Conservation (phyloP, 2,113 vertebrate species). For the Entomyzon cyanotis region DNA sequence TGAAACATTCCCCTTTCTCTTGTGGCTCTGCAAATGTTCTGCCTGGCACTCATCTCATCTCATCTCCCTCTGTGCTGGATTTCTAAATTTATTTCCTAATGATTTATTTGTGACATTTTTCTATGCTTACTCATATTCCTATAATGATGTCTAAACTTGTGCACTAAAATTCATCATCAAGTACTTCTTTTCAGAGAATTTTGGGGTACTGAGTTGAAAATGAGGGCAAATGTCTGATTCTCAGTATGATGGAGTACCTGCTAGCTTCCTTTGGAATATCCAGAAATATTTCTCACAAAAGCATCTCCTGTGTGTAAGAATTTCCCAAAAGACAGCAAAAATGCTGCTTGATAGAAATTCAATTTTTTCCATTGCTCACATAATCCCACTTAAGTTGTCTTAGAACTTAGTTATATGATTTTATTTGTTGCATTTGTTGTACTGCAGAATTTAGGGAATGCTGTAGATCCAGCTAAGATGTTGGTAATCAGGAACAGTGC, state of each 20-base stretch:
- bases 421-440: background rate
- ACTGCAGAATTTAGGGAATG: background rate
- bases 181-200: background rate
- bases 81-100: slow-evolving; percentile 1
- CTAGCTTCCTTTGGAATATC: background rate
- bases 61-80: background rate
- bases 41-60: background rate
- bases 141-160: background rate
- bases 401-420: background rate
- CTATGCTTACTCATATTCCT: background rate
- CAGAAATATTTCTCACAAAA: background rate
- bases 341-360: background rate
- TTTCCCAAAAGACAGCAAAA: background rate
- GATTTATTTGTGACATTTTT: slow-evolving; percentile 17
- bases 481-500: background rate
- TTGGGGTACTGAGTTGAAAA: background rate
- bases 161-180: background rate
- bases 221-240: background rate
- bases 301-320: background rate
- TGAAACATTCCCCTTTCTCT: background rate
- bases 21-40: background rate
- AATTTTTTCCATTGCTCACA: background rate
- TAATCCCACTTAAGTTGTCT: background rate
- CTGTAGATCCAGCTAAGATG: background rate
- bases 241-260: background rate